Evolutionary conservation across 1,140 invertebrate species (phyloP).

Genomic region (Bombus superbus): DNA sequence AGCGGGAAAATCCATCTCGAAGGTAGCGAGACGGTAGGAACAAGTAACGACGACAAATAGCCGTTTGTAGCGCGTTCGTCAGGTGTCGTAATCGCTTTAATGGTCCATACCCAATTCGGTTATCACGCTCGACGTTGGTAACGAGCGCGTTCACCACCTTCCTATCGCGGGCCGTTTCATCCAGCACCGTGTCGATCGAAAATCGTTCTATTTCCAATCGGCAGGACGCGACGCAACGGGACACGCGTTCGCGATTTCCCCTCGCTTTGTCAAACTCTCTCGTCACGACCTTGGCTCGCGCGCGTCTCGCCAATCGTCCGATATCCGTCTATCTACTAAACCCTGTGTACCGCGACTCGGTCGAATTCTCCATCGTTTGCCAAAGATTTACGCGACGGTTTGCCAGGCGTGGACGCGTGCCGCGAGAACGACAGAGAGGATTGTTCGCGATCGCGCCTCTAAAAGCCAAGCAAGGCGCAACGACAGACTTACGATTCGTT

Average conservation of each 20-base stretch:
- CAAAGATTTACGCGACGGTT: too few species aligned
- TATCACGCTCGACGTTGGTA: conserved; percentile 60
- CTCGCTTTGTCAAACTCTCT: not conserved
- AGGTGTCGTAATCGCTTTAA: conserved; percentile 66
- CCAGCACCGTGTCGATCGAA: not conserved
- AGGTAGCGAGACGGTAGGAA: conserved; percentile 51
- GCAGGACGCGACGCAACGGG: not conserved
- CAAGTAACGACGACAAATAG: conserved; percentile 62
- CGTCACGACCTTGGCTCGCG: not conserved
- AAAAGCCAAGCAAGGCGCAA: rapidly evolving
- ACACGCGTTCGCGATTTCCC: not conserved
- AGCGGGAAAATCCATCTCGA: conserved; percentile 51
- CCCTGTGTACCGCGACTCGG: too few species aligned
- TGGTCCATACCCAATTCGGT: conserved; percentile 64
- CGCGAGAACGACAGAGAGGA: not conserved
- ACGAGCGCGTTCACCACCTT: conserved; percentile 34
- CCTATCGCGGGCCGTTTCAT: conserved; percentile 25
- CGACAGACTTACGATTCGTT: not conserved
- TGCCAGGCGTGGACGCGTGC: too few species aligned
- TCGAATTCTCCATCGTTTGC: too few species aligned
- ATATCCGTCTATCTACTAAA: too few species aligned
- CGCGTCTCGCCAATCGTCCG: not conserved
- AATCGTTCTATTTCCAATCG: conserved; percentile 4
- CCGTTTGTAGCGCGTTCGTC: conserved; percentile 62
- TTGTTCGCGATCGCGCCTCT: too few species aligned